Percentiles rank a stretch among this genome's conserved stretches.
Conservation (phyloP, 2,888 invertebrate genomes). For the Orthosia incerta region DNA sequence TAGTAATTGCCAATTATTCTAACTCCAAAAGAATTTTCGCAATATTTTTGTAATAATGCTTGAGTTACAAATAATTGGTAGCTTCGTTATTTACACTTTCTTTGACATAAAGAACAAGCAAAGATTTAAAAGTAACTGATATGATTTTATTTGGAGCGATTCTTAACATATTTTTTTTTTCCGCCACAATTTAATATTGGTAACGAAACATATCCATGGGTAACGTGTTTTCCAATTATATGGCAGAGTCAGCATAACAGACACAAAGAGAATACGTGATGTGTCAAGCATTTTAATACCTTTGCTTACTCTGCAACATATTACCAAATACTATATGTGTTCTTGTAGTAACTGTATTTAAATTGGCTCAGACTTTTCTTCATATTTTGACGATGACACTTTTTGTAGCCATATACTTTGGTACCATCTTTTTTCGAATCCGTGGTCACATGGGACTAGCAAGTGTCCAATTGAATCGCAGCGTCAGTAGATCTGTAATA, state of each 20-base stretch:
- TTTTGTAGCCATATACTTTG: neutral
- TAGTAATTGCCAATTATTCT: slow-evolving; percentile 34
- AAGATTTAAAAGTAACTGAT: neutral
- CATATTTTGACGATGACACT: neutral
- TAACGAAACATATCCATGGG: slow-evolving; percentile 6
- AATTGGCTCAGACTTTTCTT: neutral
- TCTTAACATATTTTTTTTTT: neutral
- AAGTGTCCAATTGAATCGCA: too few species aligned
- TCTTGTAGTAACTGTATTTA: neutral
- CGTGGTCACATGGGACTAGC: neutral
- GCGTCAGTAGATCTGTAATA: neutral
- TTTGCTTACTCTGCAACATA: slow-evolving; percentile 20
- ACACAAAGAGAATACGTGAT: slow-evolving; percentile 41
- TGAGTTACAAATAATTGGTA: slow-evolving; percentile 16
- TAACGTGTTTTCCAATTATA: slow-evolving; percentile 46
- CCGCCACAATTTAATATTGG: neutral
- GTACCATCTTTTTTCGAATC: too few species aligned
- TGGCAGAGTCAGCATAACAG: slow-evolving; percentile 2
- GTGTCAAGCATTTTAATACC: slow-evolving; percentile 39
- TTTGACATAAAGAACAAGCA: neutral
- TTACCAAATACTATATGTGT: neutral
- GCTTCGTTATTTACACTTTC: slow-evolving; percentile 19
- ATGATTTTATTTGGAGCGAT: neutral
- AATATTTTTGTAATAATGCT: slow-evolving; percentile 5
- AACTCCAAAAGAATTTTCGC: slow-evolving; percentile 7